Conservation (phyloP, 2,797 vertebrate genomes). For the Clarias fuscus region DNA sequence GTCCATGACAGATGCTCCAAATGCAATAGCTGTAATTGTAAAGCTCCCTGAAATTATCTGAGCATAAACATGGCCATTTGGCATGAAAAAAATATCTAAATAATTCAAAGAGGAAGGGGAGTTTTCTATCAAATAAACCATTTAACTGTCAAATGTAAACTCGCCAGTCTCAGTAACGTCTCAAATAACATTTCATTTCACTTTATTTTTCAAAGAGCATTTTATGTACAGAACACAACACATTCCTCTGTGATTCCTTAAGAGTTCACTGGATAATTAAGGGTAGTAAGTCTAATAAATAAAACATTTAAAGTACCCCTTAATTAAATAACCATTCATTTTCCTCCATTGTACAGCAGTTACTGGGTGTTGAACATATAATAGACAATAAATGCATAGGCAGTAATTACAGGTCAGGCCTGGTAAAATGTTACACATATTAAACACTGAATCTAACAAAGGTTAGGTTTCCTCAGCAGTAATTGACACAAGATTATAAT, state of each 20-base stretch:
- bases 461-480: not conserved
- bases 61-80: not conserved
- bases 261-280: not conserved
- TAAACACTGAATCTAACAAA: not conserved
- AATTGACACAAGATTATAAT: not conserved
- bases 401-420: not conserved
- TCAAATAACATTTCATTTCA: not conserved
- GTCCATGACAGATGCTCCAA: not conserved
- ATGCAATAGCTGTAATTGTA: not conserved
- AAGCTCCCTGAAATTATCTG: not conserved
- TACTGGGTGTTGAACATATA: not conserved
- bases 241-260: not conserved
- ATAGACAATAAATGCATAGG: not conserved
- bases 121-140: not conserved
- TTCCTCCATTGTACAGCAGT: not conserved
- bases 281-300: not conserved
- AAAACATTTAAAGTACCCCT: not conserved
- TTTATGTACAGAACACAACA: not conserved
- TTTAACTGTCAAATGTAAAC: not conserved
- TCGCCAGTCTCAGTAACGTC: not conserved
- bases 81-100: not conserved
- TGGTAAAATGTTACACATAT: not conserved
- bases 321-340: constrained; percentile 7
- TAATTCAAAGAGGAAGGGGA: not conserved
- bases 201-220: not conserved